Percentiles rank a stretch among this genome's conserved stretches.
Conservation (phyloP, 2,888 invertebrate genomes). For the Cryptocephalus primarius region DNA sequence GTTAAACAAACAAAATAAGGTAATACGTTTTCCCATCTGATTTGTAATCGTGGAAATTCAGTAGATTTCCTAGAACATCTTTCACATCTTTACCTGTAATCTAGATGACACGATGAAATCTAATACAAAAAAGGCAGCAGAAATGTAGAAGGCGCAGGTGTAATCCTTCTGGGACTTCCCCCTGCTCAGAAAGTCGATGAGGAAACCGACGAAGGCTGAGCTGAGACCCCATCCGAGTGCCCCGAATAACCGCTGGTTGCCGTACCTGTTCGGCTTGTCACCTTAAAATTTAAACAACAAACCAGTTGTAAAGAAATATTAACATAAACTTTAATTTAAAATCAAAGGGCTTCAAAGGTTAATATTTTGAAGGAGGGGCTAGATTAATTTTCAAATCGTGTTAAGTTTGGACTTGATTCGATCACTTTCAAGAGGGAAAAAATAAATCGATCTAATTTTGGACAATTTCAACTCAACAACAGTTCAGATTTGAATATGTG, state of each 20-base stretch:
- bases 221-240: constrained; percentile 79
- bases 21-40: no score
- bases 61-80: no score
- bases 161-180: constrained; percentile 59
- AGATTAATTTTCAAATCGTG: no score
- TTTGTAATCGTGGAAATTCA: no score
- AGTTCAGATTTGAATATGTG: no score
- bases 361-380: no score
- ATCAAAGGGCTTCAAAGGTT: no score
- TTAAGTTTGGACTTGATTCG: no score
- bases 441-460: no score
- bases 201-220: constrained; percentile 62
- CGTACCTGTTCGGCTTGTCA: constrained; percentile 63
- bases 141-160: constrained; percentile 67
- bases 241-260: constrained; percentile 80
- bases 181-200: constrained; percentile 65
- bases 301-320: neutral
- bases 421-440: no score
- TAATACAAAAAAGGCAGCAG: constrained; percentile 52
- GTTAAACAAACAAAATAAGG: no score
- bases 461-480: no score
- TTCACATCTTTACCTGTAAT: constrained; percentile 42
- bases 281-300: constrained; percentile 38
- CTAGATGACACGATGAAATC: constrained; percentile 56
- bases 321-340: neutral